Conservation (phyloP, 2,797 vertebrate genomes). For the Spheniscus humboldti region DNA sequence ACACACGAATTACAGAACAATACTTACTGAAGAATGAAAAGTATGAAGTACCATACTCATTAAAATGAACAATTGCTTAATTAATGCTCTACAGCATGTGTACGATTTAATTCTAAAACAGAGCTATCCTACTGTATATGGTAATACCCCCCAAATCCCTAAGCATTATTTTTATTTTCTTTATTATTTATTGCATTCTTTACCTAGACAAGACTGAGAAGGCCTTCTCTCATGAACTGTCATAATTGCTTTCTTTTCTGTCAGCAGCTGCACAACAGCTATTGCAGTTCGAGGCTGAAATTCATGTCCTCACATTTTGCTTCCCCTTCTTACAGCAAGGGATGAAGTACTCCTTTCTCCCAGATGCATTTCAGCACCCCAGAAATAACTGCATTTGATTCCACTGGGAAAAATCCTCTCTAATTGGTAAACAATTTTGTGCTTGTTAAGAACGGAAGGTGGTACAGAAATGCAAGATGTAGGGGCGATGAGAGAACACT, state of each 20-base stretch:
- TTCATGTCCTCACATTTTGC: background rate
- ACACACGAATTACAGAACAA: background rate
- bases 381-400: background rate
- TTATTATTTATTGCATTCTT: background rate
- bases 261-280: background rate
- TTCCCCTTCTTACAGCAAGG: background rate
- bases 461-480: background rate
- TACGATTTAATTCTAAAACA: background rate
- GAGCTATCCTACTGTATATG: background rate
- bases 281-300: background rate
- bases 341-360: background rate
- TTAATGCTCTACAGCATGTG: background rate
- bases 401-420: background rate
- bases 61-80: background rate
- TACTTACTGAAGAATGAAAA: background rate
- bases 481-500: background rate
- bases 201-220: background rate
- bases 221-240: background rate
- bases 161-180: background rate
- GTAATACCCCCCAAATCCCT: background rate
- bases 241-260: background rate
- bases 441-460: background rate
- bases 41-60: background rate
- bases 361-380: background rate
- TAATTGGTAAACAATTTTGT: background rate